phyloP scores from a whole-genome alignment of 2,797 vertebrate species.

The Phoebastria nigripes region DNA sequence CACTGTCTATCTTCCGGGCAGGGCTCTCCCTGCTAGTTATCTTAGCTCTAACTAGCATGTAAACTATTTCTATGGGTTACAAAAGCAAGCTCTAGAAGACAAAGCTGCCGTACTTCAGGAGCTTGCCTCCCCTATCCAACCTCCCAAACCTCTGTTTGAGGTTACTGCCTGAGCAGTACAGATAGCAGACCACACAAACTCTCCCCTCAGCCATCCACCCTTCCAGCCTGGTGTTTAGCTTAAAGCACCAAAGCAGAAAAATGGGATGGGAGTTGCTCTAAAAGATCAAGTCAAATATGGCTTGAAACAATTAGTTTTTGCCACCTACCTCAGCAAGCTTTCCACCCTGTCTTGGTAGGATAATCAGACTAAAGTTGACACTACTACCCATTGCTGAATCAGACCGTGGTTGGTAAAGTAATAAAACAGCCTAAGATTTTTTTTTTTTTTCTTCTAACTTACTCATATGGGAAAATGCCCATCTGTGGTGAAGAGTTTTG shows the following conservation, averaged over 20 bases:
- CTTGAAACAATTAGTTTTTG: background rate
- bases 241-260: background rate
- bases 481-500: background rate
- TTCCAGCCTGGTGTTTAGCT: background rate
- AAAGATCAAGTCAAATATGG: background rate
- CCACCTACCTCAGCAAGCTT: background rate
- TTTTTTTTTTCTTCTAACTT: background rate
- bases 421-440: background rate
- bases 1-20: background rate
- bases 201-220: background rate
- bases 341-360: background rate
- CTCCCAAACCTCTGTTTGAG: fast-evolving
- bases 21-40: background rate
- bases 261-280: background rate
- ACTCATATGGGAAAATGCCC: background rate
- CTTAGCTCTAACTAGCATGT: background rate
- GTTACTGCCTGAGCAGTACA: background rate
- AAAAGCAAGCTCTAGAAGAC: background rate
- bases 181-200: background rate
- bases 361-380: background rate
- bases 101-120: background rate
- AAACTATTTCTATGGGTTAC: background rate
- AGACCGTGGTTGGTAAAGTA: background rate
- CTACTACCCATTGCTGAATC: background rate
- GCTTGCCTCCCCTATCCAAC: background rate